Conservation (phyloP, 2,113 vertebrate species). For the Spheniscus mendiculus region DNA sequence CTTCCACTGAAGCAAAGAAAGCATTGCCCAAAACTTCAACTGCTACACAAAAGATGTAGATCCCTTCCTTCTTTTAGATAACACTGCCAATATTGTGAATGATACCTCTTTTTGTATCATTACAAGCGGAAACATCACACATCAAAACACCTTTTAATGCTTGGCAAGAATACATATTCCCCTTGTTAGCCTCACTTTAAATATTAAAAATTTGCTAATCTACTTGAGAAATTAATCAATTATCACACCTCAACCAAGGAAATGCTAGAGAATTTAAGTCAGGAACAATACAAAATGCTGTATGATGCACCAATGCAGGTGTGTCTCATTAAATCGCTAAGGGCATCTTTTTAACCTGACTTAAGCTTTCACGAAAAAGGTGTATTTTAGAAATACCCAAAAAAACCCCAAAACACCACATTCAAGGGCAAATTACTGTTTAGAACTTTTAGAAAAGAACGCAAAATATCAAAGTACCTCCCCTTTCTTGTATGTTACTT, state of each 20-base stretch:
- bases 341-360: background rate
- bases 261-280: background rate
- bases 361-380: background rate
- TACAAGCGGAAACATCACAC: background rate
- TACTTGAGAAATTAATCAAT: background rate
- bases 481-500: background rate
- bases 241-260: background rate
- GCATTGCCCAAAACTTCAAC: background rate
- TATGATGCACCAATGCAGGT: background rate
- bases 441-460: background rate
- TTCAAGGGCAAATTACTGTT: background rate
- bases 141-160: background rate
- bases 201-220: background rate
- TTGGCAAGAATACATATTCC: background rate
- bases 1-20: background rate
- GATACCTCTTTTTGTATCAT: background rate
- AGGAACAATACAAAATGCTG: background rate
- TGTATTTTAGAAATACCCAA: too few relatives aligned
- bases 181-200: background rate
- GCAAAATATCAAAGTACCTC: background rate
- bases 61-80: background rate
- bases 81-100: background rate
- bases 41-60: background rate
- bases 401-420: background rate
- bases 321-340: background rate